Evolutionary conservation across 1,140 invertebrate genomes (phyloP).

Genomic region (Rhyacophila brunnea): DNA sequence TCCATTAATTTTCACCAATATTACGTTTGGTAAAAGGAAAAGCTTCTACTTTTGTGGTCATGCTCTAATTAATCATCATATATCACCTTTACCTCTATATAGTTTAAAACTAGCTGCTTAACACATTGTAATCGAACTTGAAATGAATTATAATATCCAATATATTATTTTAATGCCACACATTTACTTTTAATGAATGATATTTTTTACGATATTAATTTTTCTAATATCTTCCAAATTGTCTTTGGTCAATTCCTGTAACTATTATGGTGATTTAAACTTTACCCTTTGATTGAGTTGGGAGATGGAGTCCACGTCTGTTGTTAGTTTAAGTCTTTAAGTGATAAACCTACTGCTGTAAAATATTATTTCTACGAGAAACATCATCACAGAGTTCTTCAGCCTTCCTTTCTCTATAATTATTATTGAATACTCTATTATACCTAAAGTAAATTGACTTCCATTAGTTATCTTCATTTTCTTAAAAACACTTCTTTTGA

Average conservation of each 20-base stretch:
- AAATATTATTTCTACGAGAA: not conserved
- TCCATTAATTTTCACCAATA: slow-evolving; percentile 29
- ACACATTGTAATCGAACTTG: slow-evolving; percentile 18
- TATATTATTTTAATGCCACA: no score
- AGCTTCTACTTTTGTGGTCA: slow-evolving; percentile 35
- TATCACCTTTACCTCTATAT: slow-evolving; percentile 33
- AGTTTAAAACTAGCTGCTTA: slow-evolving; percentile 35
- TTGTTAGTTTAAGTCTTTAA: no score
- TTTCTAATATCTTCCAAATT: no score
- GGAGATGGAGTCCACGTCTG: no score
- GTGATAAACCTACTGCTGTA: no score
- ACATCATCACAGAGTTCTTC: not conserved
- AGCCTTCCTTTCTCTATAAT: no score
- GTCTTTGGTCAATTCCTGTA: no score
- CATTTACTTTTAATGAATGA: no score
- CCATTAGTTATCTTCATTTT: not conserved
- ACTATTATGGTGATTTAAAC: no score
- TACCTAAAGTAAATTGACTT: not conserved
- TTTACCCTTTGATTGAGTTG: no score
- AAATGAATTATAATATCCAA: no score
- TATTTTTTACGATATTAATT: no score
- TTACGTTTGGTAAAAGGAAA: slow-evolving; percentile 33
- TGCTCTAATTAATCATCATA: slow-evolving; percentile 37
- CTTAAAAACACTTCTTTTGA: not conserved
- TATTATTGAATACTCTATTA: not conserved